Base-by-base conservation (phyloP, 2,113 vertebrate species). In the Jaculus jaculus region DNA sequence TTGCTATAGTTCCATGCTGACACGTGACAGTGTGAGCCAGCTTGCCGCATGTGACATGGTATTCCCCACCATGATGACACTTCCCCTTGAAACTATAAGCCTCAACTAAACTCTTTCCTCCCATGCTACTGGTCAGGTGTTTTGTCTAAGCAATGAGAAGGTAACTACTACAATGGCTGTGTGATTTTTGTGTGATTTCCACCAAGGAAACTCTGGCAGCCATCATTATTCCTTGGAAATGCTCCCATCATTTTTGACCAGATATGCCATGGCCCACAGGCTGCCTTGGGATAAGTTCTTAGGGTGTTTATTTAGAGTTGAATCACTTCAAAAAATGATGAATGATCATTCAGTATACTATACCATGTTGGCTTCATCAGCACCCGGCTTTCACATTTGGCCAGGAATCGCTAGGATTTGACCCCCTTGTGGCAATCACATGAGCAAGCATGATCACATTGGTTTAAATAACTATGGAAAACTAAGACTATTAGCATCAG, bases 231-330 rank as follows among this genome's bases (percentile, higher is more conserved):
- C 18, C 37, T 60, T 23, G 32, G 39, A 87, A 91, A 75, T 20
- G 28, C 15, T 28, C 37, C 5, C 7, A 12, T 2, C 32, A 65
- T 28, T 17, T 9, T 7, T 54, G 15, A 39, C 63, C 65, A 74
- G 30, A 39, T 4, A 0, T 15, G 18, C 37, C 26, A 5, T 18
- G 51, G 28, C 10, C 72, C 30, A 20, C 0, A 42, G 58, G 34
- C 4, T 1, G 39, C 58, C 7, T 6, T 23, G 21, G 51, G 39
- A 75, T 92, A 34, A 21, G 15, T 54, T 54, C 80, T 63, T 4
- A 21, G 21, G 32, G 2, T 9, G 23, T 7, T 18, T 37, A 5
- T 39, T 61, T 37, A 4, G 20, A 81, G 23, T 0, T 37, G 24
- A 66, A 75, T 42, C 23, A 21, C 30, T 61, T 69, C 1, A 6